Base-by-base conservation (phyloP, 2,113 vertebrate genomes). In the Equus przewalskii region DNA sequence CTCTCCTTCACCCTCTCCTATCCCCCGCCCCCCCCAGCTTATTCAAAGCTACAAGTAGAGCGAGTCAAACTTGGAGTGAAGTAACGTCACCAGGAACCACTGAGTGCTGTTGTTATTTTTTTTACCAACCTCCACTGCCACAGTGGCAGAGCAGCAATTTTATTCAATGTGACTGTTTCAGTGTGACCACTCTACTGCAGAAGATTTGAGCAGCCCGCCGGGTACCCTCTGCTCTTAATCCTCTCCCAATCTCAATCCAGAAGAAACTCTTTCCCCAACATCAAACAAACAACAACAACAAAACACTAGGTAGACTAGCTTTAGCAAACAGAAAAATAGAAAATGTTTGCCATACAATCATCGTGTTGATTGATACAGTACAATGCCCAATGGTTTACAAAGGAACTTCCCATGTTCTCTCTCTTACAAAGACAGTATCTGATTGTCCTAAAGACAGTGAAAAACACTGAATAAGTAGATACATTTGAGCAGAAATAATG, bases 41-140 rank as follows among this genome's bases (percentile, higher is more conserved):
- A 88, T 95, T 95, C 83, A 97, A 96, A 78, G 56, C 67, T 85
- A 86, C n/a, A 96, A 85, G 81, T 19, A 91, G 54, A 96, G 6
- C 54, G 84, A 95, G 46, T 69, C 78, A 97, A 80, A 36, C 62
- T 88, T 78, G 44, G 80, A 87, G 41, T 90, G 46, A 94, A 89
- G 41, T 89, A 92, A 83, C 91, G 58, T 89, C 67, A 95, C 41
- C 56, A 96, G 70, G 28, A 85, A 94, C 81, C 60, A 82, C 51
- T 85, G 91, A 89, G 30, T 81, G 70, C 56, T 95, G 30, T 70
- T 85, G 69, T 58, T 41, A 76, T 91, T 84, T 51, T 51, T 87
- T 84, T 58, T 41, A 90, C 60, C 67, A 89, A 14, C 21, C 16
- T 94, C 94, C 26, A 89, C 7, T 78, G n/a, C 56, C 24, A 51